phyloP scores from a whole-genome alignment of 1,140 invertebrate species.

The Drosophila bocki region DNA sequence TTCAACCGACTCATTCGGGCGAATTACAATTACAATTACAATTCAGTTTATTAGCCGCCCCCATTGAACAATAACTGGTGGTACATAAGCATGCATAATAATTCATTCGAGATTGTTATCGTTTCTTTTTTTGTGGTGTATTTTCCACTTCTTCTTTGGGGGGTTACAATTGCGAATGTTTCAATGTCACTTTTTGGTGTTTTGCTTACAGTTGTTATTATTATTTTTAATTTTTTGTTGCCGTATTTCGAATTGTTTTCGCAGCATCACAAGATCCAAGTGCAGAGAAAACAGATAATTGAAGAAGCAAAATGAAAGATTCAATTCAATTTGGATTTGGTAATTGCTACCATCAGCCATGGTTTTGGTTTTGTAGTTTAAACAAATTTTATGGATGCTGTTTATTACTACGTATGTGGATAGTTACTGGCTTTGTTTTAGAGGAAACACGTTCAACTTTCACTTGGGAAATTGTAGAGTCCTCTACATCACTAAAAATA shows the following conservation, averaged over 20 bases:
- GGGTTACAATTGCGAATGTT: slow-evolving; percentile 41
- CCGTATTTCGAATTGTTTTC: slow-evolving; percentile 27
- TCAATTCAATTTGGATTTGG: slow-evolving; percentile 30
- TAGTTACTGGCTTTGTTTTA: background rate
- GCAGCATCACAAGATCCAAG: slow-evolving; percentile 38
- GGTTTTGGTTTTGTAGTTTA: background rate
- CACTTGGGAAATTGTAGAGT: background rate
- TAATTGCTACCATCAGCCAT: slow-evolving; percentile 23
- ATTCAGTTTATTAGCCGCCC: slow-evolving; percentile 66
- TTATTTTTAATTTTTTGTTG: background rate
- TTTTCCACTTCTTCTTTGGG: slow-evolving; percentile 12
- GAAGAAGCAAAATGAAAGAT: slow-evolving; percentile 23
- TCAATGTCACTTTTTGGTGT: slow-evolving; percentile 38
- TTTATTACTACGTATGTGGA: background rate
- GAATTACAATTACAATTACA: slow-evolving; percentile 47
- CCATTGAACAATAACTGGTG: slow-evolving; percentile 53
- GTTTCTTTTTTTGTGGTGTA: slow-evolving; percentile 15
- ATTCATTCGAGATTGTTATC: slow-evolving; percentile 41
- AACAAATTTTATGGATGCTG: slow-evolving; percentile 3
- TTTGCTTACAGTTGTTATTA: slow-evolving; percentile 18
- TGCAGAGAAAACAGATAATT: slow-evolving; percentile 56
- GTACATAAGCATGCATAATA: slow-evolving; percentile 42
- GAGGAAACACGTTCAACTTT: background rate
- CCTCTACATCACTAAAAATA: background rate
- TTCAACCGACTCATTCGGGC: slow-evolving; percentile 68